Base-by-base conservation (phyloP, 1,140 invertebrate species). In the Zaprionus africanus region DNA sequence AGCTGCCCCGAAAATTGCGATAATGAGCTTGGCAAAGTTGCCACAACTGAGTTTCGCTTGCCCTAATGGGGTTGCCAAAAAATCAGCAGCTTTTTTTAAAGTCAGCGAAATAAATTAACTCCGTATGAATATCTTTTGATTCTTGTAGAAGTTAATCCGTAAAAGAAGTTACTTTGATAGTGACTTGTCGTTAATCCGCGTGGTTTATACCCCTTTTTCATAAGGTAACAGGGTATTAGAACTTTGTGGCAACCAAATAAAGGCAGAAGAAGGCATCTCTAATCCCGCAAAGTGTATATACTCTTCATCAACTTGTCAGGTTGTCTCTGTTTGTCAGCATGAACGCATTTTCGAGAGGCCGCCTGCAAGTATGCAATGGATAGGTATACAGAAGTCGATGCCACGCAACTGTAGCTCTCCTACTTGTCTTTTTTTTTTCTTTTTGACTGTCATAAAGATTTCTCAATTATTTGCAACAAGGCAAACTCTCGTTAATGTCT, bases 11-110 rank as follows among this genome's bases (percentile, higher is more conserved):
- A 19, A 24, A 51, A 51, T 51, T 24, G 19, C 46, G 22, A 24
- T 51, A 51, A 51, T 51, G 46, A 51, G 46, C 46, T 51, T 19
- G 46, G 9, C 22, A 51, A 51, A 51, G 46, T 51, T 51, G 11
- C 19, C 46, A 46, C 4, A 24, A 13, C 46, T 51, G 19, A 24
- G 12, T 6, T 51, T 22, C 17, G 31, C 31, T 11, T 3, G 9
- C 31, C 9, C 11, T 34, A 34, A 11, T 34, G 31, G 31, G 31
- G 31, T 9, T 34, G 9, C 9, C 9, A 34, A 34, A 11, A 34
- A 34, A 34, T 34, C 31, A 34, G 3, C 31, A 34, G 9, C 9
- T 34, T 11, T 34, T 15, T 38, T 38, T 12, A 1, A 38, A 38
- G 15, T 15, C 36, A 4, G 36, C 4, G 13, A 38, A 15, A 13